Conservation (phyloP, 2,797 vertebrate genomes). For the Poecilia gillii region DNA sequence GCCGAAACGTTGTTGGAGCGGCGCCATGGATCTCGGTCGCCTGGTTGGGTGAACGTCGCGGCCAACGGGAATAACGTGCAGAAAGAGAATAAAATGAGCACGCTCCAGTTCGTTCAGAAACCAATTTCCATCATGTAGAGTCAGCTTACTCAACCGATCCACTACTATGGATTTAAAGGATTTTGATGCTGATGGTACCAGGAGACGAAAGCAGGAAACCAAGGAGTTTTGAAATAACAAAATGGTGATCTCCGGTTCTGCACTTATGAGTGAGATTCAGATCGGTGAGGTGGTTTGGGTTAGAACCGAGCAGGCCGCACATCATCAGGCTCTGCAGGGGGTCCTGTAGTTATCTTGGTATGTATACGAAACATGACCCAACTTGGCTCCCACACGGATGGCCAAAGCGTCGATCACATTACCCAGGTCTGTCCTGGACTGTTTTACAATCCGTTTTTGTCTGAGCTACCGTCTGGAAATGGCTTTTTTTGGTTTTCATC, state of each 20-base stretch:
- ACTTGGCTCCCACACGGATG: conserved; percentile 18
- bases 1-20: conserved; percentile 59
- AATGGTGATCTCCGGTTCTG: neutral
- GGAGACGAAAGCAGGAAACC: neutral
- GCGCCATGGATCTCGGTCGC: conserved; percentile 19
- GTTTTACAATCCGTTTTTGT: conserved; percentile 31
- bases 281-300: conserved; percentile 24
- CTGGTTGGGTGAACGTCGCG: neutral
- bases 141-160: neutral
- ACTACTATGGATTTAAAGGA: neutral
- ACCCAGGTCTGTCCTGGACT: conserved; percentile 12
- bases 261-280: neutral
- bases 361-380: conserved; percentile 21
- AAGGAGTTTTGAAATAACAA: conserved; percentile 7
- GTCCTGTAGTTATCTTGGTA: conserved; percentile 27
- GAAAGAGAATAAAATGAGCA: neutral
- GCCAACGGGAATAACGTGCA: neutral
- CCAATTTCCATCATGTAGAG: neutral
- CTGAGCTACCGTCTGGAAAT: conserved; percentile 18
- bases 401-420: neutral
- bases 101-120: neutral
- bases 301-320: conserved; percentile 35
- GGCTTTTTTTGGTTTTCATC: neutral
- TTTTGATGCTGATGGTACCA: neutral
- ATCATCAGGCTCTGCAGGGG: conserved; percentile 35